phyloP scores from a whole-genome alignment of 2,113 vertebrate genomes.

The Psilopogon haemacephalus region DNA sequence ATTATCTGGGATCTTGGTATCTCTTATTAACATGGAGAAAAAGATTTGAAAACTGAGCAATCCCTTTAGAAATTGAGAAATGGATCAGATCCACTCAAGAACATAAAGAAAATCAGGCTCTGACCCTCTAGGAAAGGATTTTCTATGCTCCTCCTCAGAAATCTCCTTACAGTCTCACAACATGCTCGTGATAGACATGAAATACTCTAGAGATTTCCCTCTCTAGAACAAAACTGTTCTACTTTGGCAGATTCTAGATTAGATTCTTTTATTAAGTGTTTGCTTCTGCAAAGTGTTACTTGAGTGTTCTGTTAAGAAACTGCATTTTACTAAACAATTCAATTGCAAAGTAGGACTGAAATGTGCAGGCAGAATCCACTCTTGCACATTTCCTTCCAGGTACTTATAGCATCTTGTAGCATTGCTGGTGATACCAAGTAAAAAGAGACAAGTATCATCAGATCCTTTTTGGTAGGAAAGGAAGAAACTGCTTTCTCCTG shows the following conservation, averaged over 20 bases:
- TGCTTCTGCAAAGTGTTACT: background rate
- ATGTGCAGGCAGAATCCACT: background rate
- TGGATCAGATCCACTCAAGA: background rate
- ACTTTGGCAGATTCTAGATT: background rate
- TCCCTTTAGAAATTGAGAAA: background rate
- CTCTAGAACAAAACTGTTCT: background rate
- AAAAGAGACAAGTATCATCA: background rate
- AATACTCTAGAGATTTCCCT: background rate
- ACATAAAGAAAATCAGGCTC: background rate
- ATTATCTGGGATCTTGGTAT: background rate
- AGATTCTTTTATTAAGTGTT: background rate
- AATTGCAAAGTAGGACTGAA: background rate
- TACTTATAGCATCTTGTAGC: background rate
- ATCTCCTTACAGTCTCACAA: background rate
- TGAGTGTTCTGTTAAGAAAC: background rate
- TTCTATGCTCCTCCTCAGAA: background rate
- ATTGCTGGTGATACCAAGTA: background rate
- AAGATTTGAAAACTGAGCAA: background rate
- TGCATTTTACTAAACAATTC: background rate
- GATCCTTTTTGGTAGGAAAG: background rate
- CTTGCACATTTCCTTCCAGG: background rate
- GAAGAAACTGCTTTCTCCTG: background rate
- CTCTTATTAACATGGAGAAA: background rate
- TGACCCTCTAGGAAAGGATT: background rate
- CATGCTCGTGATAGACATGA: background rate